phyloP scores from a whole-genome alignment of 2,797 vertebrate genomes.

The Sorex maritimensis region DNA sequence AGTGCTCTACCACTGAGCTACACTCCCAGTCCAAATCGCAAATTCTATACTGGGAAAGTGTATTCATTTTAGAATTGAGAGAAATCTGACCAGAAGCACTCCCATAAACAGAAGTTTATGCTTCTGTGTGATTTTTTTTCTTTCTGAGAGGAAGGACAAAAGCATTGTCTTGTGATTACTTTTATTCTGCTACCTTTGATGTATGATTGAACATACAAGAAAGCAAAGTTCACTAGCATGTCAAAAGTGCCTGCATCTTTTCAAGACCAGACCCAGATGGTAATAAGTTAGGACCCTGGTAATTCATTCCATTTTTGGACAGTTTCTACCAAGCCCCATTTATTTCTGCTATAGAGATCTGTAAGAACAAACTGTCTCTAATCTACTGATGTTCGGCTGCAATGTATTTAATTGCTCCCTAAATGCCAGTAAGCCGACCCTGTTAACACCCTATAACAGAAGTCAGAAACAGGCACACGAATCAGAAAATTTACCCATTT shows the following conservation, averaged over 20 bases:
- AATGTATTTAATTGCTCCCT: slow-evolving; percentile 1
- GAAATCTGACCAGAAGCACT: neutral
- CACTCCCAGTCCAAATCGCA: neutral
- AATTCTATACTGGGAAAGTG: slow-evolving; percentile 34
- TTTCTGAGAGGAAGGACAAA: neutral
- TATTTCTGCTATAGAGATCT: neutral
- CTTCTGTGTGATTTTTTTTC: neutral
- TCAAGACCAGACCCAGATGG: neutral
- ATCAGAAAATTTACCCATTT: slow-evolving; percentile 94
- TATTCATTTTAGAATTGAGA: slow-evolving; percentile 19
- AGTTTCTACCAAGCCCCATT: neutral
- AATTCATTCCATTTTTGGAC: neutral
- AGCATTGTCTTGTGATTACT: neutral
- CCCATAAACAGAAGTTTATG: neutral
- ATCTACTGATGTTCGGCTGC: neutral
- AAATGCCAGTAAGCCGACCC: neutral
- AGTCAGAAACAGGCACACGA: slow-evolving; percentile 81
- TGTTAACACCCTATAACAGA: neutral
- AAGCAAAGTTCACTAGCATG: slow-evolving; percentile 33
- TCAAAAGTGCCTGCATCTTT: slow-evolving; percentile 43
- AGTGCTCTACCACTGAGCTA: too few relatives aligned
- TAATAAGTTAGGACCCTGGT: neutral
- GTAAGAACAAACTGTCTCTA: neutral
- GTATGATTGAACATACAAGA: neutral
- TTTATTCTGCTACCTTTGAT: slow-evolving; percentile 2